phyloP scores from a whole-genome alignment of 2,797 vertebrate species.

The Pipistrellus kuhlii region DNA sequence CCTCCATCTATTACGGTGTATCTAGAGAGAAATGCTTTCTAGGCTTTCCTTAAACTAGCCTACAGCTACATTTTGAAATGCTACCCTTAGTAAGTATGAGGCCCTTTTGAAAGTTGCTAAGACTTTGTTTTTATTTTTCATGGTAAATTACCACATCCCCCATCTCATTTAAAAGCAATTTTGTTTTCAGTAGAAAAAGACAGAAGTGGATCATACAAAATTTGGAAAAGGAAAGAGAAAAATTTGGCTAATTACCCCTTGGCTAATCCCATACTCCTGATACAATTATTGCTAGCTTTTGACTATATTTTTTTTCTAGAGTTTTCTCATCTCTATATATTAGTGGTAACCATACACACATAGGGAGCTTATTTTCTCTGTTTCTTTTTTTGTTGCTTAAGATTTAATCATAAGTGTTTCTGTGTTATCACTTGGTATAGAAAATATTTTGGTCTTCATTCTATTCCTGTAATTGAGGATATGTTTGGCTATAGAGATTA shows the following conservation, averaged over 20 bases:
- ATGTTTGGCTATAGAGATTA: background rate
- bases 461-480: background rate
- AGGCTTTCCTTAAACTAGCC: background rate
- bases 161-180: background rate
- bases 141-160: background rate
- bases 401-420: background rate
- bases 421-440: background rate
- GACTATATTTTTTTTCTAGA: background rate
- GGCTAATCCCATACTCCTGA: background rate
- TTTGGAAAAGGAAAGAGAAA: background rate
- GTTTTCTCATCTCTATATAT: background rate
- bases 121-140: background rate
- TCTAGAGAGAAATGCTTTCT: conserved; percentile 38
- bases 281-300: background rate
- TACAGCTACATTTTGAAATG: conserved; percentile 5
- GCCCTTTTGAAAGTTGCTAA: background rate
- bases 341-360: background rate
- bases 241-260: background rate
- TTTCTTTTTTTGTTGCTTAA: conserved; percentile 16
- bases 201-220: background rate
- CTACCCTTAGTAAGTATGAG: conserved; percentile 21
- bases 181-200: background rate
- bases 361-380: background rate
- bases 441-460: conserved; percentile 5
- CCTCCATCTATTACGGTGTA: background rate